Evolutionary conservation across 2,888 invertebrate species (phyloP).

Genomic region (Ashinkailepas kermadecensis): DNA sequence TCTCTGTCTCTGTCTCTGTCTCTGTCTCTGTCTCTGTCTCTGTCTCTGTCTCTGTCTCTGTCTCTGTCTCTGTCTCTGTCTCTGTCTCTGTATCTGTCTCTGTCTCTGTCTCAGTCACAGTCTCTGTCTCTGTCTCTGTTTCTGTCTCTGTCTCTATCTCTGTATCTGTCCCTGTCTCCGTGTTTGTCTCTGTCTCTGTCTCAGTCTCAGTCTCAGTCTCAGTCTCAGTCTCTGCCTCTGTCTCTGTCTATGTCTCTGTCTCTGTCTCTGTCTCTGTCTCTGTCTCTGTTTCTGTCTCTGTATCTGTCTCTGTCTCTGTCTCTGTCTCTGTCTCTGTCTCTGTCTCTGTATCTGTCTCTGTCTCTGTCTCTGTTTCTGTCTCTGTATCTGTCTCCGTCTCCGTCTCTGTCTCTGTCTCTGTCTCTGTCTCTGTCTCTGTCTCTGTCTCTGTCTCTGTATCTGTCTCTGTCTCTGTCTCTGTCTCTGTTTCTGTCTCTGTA

Average conservation of each 20-base stretch:
- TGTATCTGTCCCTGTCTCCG: no score
- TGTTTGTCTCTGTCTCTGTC: no score
- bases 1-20: no score
- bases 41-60: conserved; percentile 4
- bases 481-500: conserved; percentile 12
- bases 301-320: no score
- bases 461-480: neutral
- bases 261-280: conserved; percentile 17
- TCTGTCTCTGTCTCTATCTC: no score
- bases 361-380: neutral
- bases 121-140: neutral
- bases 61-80: conserved; percentile 8
- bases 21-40: conserved; percentile 21
- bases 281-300: no score
- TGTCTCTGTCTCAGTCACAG: neutral
- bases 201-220: no score
- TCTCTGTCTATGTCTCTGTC: no score
- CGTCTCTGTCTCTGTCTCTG: conserved; percentile 17
- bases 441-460: neutral
- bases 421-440: conserved; percentile 20
- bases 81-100: conserved; percentile 9
- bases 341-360: conserved; percentile 16
- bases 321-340: conserved; percentile 18
- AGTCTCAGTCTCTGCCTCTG: no score
- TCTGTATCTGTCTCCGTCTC: no score